Conservation (phyloP, 2,113 vertebrate genomes). For the Oncorhynchus mykiss region DNA sequence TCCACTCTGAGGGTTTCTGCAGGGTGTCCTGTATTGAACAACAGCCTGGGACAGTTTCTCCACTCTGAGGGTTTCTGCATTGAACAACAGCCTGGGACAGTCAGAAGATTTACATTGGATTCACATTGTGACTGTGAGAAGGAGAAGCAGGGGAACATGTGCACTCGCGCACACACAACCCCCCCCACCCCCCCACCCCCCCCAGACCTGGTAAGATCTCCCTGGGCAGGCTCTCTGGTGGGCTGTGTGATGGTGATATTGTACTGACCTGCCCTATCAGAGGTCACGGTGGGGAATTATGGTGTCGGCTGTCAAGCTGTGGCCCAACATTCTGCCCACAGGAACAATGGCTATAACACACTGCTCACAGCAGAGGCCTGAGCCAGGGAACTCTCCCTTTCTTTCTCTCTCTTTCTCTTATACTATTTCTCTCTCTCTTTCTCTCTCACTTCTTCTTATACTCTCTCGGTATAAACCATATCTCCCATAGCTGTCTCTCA, state of each 20-base stretch:
- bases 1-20: no score
- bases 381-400: slow-evolving; percentile 20
- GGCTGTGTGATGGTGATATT: slow-evolving; percentile 57
- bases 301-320: slow-evolving; percentile 61
- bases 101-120: slow-evolving; percentile 49
- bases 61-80: no score
- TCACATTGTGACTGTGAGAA: slow-evolving; percentile 53
- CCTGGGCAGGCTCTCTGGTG: slow-evolving; percentile 48
- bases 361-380: slow-evolving; percentile 34
- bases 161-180: neutral
- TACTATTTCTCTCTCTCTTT: neutral
- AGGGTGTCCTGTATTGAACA: no score
- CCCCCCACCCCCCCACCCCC: neutral
- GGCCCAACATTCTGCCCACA: slow-evolving; percentile 56
- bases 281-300: slow-evolving; percentile 62
- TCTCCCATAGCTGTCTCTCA: slow-evolving; percentile 11
- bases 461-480: slow-evolving; percentile 11
- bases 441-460: neutral
- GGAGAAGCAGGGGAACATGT: slow-evolving; percentile 21
- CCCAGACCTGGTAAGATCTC: slow-evolving; percentile 16
- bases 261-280: slow-evolving; percentile 63
- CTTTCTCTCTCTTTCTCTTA: neutral
- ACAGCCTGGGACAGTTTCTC: no score
- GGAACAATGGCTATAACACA: slow-evolving; percentile 43
- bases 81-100: no score